Evolutionary conservation across 2,113 vertebrate genomes (phyloP).

Genomic region (Pelvicachromis taeniatus): DNA sequence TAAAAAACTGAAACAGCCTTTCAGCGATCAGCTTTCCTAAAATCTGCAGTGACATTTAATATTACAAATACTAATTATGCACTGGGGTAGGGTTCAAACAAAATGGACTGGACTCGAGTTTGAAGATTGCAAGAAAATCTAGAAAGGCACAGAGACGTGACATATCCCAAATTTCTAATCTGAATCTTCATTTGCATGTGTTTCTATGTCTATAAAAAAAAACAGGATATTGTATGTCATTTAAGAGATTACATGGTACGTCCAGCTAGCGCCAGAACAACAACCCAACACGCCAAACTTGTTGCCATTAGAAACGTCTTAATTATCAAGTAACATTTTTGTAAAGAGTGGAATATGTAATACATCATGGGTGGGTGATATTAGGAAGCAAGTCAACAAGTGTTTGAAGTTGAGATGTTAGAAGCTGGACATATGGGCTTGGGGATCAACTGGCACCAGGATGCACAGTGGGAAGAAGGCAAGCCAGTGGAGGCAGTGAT

Average conservation of each 20-base stretch:
- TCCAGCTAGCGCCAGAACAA: background rate
- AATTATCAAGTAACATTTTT: background rate
- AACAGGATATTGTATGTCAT: too few species aligned
- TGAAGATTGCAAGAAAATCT: background rate
- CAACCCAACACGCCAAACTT: background rate
- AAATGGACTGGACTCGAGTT: background rate
- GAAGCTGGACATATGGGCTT: background rate
- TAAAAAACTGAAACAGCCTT: background rate
- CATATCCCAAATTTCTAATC: background rate
- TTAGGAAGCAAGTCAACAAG: background rate
- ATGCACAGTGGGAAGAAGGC: background rate
- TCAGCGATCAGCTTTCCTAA: background rate
- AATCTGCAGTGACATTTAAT: background rate
- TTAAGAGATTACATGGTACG: too few species aligned
- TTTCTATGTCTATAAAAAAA: too few species aligned
- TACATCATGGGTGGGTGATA: background rate
- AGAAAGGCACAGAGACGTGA: fast-evolving
- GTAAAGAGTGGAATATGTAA: background rate
- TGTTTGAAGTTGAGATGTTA: background rate
- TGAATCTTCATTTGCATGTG: too few species aligned
- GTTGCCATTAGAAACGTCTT: background rate
- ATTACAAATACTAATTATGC: background rate
- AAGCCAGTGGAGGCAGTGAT: background rate
- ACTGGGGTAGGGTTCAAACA: background rate
- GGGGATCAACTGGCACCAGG: background rate